Percentiles rank a stretch among this genome's conserved stretches.
Evolutionary conservation across 2,888 invertebrate species (phyloP).

Genomic region (Amphipoea lucens): DNA sequence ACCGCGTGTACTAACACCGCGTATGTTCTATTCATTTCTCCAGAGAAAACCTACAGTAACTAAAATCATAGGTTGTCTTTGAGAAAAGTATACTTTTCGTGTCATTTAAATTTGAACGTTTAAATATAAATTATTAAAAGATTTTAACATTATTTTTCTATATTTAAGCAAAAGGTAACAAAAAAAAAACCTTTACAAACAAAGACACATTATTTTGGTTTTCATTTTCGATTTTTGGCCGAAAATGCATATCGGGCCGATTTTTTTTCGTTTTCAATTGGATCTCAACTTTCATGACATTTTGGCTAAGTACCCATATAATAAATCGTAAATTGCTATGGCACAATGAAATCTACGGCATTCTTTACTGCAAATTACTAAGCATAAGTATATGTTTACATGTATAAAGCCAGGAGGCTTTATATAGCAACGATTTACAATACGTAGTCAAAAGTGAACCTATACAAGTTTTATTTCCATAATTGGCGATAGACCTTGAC

Average conservation of each 20-base stretch:
- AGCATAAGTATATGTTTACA: neutral
- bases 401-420: neutral
- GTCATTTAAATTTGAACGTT: neutral
- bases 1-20: neutral
- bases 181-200: neutral
- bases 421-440: neutral
- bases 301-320: neutral
- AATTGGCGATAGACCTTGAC: constrained; percentile 52
- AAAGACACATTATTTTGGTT: neutral
- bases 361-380: neutral
- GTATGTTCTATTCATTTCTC: neutral
- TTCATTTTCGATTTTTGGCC: neutral
- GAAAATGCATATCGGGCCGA: neutral
- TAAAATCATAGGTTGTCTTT: neutral
- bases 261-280: neutral
- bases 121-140: neutral
- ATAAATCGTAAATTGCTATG: neutral
- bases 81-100: neutral
- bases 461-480: constrained; percentile 25
- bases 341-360: neutral
- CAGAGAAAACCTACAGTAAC: neutral
- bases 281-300: neutral
- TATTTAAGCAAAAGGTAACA: neutral
- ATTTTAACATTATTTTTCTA: neutral
- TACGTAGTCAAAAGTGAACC: constrained; percentile 2